Percentiles rank a stretch among this genome's conserved stretches.
Conservation (phyloP, 2,113 vertebrate genomes). For the Melierax canorus region DNA sequence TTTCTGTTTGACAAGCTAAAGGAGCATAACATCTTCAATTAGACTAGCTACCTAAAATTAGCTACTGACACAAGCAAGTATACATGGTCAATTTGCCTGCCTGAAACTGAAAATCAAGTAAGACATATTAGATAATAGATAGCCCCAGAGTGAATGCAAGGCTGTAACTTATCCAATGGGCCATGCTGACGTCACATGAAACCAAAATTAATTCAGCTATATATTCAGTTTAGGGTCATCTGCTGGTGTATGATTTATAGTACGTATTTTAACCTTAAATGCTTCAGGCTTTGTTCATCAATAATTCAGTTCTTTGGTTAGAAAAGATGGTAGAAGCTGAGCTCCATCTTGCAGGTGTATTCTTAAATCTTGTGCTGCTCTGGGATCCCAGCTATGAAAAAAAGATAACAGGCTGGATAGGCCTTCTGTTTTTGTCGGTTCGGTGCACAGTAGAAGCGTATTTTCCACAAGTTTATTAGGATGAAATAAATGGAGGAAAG, state of each 20-base stretch:
- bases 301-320: background rate
- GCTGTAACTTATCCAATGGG: slow-evolving; percentile 42
- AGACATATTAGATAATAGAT: slow-evolving; percentile 63
- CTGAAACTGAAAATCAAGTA: slow-evolving; percentile 62
- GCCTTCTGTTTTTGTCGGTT: background rate
- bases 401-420: background rate
- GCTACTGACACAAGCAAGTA: slow-evolving; percentile 65
- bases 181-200: slow-evolving; percentile 49
- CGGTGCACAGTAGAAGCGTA: background rate
- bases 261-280: background rate
- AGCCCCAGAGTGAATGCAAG: slow-evolving; percentile 24
- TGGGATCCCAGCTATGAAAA: background rate
- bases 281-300: background rate
- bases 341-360: background rate
- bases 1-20: slow-evolving; percentile 76
- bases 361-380: background rate
- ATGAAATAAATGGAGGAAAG: background rate
- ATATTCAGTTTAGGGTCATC: slow-evolving; percentile 14
- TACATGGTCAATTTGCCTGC: slow-evolving; percentile 62
- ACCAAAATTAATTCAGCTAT: slow-evolving; percentile 40
- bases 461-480: background rate
- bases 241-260: background rate
- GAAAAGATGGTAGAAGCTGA: background rate
- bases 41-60: slow-evolving; percentile 73
- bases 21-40: slow-evolving; percentile 72